Conservation (phyloP, 2,797 vertebrate species). For the Nyctibius grandis region DNA sequence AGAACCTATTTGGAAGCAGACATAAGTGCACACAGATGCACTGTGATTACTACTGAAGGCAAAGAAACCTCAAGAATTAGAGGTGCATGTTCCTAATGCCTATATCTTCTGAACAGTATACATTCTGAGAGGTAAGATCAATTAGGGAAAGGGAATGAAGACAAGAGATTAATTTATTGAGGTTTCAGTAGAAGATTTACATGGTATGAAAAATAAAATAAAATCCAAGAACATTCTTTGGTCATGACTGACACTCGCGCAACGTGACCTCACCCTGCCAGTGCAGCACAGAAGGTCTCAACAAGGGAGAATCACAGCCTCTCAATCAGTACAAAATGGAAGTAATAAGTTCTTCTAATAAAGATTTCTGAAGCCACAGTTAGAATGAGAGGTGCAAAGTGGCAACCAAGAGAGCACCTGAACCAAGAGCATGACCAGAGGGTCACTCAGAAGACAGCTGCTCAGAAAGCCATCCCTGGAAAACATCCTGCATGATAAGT, state of each 20-base stretch:
- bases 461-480: not conserved
- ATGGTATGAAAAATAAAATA: not conserved
- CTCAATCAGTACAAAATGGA: not conserved
- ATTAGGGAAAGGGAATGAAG: not conserved
- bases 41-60: not conserved
- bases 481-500: not conserved
- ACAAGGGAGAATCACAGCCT: not conserved
- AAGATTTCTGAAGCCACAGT: not conserved
- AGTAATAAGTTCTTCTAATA: not conserved
- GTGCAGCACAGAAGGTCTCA: not conserved
- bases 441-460: not conserved
- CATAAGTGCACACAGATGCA: not conserved
- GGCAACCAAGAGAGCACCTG: not conserved
- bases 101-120: not conserved
- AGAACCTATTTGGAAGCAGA: not conserved
- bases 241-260: not conserved
- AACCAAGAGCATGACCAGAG: not conserved
- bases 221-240: conserved; percentile 2
- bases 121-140: not conserved
- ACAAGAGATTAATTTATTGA: not conserved
- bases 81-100: not conserved
- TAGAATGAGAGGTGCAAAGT: not conserved
- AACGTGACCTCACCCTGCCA: not conserved
- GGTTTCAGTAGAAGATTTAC: not conserved
- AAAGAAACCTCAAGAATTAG: not conserved